Evolutionary conservation across 2,797 vertebrate genomes (phyloP).

Genomic region (Sandelia bainsii): DNA sequence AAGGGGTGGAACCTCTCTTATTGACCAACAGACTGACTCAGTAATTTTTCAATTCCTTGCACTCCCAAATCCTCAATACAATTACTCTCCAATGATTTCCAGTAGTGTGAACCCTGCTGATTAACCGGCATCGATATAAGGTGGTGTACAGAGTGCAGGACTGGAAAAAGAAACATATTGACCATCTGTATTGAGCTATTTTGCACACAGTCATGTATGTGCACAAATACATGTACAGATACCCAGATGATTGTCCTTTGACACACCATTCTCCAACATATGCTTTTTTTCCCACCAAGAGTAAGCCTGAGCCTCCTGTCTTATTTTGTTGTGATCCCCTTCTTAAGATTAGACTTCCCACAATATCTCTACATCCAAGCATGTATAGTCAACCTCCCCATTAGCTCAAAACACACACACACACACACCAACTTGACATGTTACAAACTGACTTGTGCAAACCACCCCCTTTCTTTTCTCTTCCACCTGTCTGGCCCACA

Average conservation of each 20-base stretch:
- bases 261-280: slow-evolving; percentile 4
- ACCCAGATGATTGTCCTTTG: slow-evolving; percentile 4
- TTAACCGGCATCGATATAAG: slow-evolving; percentile 71
- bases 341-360: background rate
- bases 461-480: slow-evolving; percentile 30
- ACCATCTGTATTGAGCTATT: slow-evolving; percentile 58
- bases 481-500: slow-evolving; percentile 46
- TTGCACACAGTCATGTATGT: slow-evolving; percentile 24
- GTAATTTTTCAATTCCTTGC: slow-evolving; percentile 74
- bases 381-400: slow-evolving; percentile 45
- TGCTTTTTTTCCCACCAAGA: background rate
- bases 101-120: slow-evolving; percentile 71
- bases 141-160: slow-evolving; percentile 40
- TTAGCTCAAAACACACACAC: slow-evolving; percentile 27
- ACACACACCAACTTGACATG: slow-evolving; percentile 13
- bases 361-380: slow-evolving; percentile 12
- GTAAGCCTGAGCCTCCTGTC: background rate
- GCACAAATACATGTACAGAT: slow-evolving; percentile 10
- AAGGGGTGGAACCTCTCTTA: slow-evolving; percentile 57
- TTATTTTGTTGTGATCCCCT: slow-evolving; percentile 11
- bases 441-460: slow-evolving; percentile 21
- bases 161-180: slow-evolving; percentile 64
- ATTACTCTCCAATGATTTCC: slow-evolving; percentile 83
- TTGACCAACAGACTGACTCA: slow-evolving; percentile 70
- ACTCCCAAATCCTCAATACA: slow-evolving; percentile 73